These are phyloP conservation scores for Aratinga solstitialis DNA, from an alignment of 2,797 vertebrate genomes.

Conservation along the genomic window DNA sequence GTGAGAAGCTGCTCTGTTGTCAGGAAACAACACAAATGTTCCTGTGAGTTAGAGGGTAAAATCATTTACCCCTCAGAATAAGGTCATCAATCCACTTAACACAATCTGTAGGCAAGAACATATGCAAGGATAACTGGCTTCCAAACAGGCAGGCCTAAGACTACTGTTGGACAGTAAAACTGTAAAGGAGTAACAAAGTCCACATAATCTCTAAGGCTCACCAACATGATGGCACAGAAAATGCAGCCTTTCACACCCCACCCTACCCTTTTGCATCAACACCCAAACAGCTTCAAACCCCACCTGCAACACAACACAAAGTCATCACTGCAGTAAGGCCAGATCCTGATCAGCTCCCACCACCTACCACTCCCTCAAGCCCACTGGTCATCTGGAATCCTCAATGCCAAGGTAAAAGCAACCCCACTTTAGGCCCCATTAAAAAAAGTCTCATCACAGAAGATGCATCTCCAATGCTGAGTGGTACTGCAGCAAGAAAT, in stretches of 20 bases:
- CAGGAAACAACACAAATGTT: neutral
- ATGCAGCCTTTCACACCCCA: neutral
- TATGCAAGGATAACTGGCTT: fast-evolving
- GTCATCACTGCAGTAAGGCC: neutral
- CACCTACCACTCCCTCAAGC: neutral
- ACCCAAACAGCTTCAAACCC: neutral
- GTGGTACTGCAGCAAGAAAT: neutral
- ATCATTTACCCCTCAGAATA: neutral
- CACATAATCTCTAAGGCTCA: neutral
- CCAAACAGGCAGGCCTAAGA: neutral
- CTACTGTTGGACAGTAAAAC: neutral
- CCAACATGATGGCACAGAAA: neutral
- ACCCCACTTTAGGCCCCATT: neutral
- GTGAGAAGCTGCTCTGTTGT: neutral
- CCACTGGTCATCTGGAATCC: neutral
- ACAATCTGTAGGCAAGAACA: neutral
- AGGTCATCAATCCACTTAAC: neutral
- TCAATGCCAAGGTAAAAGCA: neutral
- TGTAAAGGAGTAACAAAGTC: neutral
- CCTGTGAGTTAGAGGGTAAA: neutral
- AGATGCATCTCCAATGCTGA: neutral
- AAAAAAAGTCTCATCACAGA: neutral
- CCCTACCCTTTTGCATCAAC: neutral
- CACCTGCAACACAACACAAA: neutral
- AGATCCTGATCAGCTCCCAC: neutral